Percentiles rank a stretch among this genome's conserved stretches.
phyloP scores from a whole-genome alignment of 2,888 invertebrate species.

The Thalpophila matura region DNA sequence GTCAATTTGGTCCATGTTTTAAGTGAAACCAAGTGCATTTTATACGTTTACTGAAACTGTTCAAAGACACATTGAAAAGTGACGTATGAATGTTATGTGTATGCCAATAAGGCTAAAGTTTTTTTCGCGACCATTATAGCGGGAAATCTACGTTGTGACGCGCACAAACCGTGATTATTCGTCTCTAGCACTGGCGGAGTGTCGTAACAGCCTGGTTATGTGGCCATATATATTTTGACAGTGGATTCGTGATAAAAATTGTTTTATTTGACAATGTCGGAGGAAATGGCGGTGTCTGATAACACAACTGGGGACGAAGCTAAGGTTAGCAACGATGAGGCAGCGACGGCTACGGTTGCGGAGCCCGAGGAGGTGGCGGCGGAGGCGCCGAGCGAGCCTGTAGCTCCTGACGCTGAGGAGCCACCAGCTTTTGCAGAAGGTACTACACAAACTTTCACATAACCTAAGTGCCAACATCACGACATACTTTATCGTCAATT shows the following conservation, averaged over 20 bases:
- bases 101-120: slow-evolving; percentile 67
- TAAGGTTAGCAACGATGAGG: slow-evolving; percentile 74
- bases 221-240: slow-evolving; percentile 81
- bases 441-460: slow-evolving; percentile 78
- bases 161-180: slow-evolving; percentile 82
- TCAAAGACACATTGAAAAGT: slow-evolving; percentile 38
- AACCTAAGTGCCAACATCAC: slow-evolving; percentile 79
- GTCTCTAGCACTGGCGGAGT: slow-evolving; percentile 77
- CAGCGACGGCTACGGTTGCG: slow-evolving; percentile 67
- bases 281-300: slow-evolving; percentile 89
- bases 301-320: slow-evolving; percentile 80
- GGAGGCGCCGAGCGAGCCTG: slow-evolving; percentile 65
- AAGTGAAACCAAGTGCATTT: slow-evolving; percentile 29
- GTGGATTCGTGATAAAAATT: slow-evolving; percentile 79
- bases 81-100: slow-evolving; percentile 64
- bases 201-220: slow-evolving; percentile 84
- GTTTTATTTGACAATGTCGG: slow-evolving; percentile 87
- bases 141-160: slow-evolving; percentile 89
- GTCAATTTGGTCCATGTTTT: slow-evolving; percentile 52
- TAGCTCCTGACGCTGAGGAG: slow-evolving; percentile 63
- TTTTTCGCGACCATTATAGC: slow-evolving; percentile 83
- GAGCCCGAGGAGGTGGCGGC: slow-evolving; percentile 66
- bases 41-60: slow-evolving; percentile 27
- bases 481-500: slow-evolving; percentile 71
- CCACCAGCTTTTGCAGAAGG: slow-evolving; percentile 68